These are phyloP conservation scores for Drosophila suzukii DNA, from an alignment of 1,140 invertebrate genomes.

Conservation along the genomic window DNA sequence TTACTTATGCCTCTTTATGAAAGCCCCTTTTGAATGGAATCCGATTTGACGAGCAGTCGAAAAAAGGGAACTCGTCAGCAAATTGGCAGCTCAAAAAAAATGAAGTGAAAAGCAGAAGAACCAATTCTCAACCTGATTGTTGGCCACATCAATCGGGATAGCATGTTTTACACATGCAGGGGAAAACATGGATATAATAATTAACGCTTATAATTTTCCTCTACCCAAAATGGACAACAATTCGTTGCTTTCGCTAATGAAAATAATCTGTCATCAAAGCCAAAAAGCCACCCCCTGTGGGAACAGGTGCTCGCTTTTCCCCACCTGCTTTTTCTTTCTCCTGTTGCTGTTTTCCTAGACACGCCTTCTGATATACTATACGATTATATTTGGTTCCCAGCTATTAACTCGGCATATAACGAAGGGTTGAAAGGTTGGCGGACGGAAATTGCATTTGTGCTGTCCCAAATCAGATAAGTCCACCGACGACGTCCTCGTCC, in stretches of 20 bases:
- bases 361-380: slow-evolving; percentile 18
- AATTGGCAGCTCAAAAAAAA: slow-evolving; percentile 61
- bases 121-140: slow-evolving; percentile 42
- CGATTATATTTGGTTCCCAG: slow-evolving; percentile 59
- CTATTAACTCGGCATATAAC: slow-evolving; percentile 77
- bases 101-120: slow-evolving; percentile 12
- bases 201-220: slow-evolving; percentile 68
- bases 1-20: slow-evolving; percentile 27
- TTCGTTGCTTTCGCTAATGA: slow-evolving; percentile 61
- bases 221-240: slow-evolving; percentile 22
- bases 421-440: slow-evolving; percentile 40
- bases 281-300: slow-evolving; percentile 36
- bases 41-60: slow-evolving; percentile 61
- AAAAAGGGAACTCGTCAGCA: slow-evolving; percentile 62
- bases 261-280: slow-evolving; percentile 84
- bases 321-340: background rate
- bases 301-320: slow-evolving; percentile 50
- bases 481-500: slow-evolving; percentile 24
- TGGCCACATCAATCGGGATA: slow-evolving; percentile 60
- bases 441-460: slow-evolving; percentile 82
- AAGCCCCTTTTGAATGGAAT: slow-evolving; percentile 67
- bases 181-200: slow-evolving; percentile 67
- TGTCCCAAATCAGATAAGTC: slow-evolving; percentile 73
- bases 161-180: slow-evolving; percentile 58
- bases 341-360: slow-evolving; percentile 11